These are phyloP conservation scores for Pachyrhynchus sulphureomaculatus DNA, from an alignment of 1,140 invertebrate genomes.

Conservation along the genomic window DNA sequence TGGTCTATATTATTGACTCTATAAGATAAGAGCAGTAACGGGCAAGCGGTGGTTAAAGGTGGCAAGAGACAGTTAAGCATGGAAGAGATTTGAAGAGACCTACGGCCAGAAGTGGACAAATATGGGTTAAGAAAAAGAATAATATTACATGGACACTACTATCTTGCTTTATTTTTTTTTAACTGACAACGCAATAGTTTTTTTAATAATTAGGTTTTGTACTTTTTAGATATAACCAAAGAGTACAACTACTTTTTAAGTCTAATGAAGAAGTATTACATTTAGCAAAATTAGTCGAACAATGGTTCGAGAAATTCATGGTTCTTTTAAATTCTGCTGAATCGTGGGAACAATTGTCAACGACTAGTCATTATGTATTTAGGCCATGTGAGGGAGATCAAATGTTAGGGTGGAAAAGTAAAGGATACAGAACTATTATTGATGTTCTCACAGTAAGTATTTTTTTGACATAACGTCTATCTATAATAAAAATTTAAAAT, in stretches of 20 bases:
- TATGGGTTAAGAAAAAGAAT: too few relatives aligned
- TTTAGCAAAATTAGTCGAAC: conserved; percentile 50
- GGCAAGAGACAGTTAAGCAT: too few relatives aligned
- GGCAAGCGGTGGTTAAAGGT: too few relatives aligned
- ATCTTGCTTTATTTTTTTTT: too few relatives aligned
- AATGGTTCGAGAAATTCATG: conserved; percentile 59
- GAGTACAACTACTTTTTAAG: conserved; percentile 18
- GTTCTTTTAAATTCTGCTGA: conserved; percentile 60
- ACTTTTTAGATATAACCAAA: conserved; percentile 28
- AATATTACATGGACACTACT: too few relatives aligned
- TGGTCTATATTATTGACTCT: too few relatives aligned
- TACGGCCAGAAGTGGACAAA: too few relatives aligned
- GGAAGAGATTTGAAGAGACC: too few relatives aligned
- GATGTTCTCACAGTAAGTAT: conserved; percentile 35
- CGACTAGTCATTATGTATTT: conserved; percentile 49
- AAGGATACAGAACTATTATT: conserved; percentile 40
- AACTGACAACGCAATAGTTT: too few relatives aligned
- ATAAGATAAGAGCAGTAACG: too few relatives aligned
- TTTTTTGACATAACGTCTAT: not conserved
- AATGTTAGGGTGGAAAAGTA: conserved; percentile 36
- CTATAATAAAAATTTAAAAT: too few relatives aligned
- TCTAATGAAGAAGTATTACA: conserved; percentile 10
- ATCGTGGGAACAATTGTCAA: conserved; percentile 62
- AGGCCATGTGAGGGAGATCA: conserved; percentile 34
- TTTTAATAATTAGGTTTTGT: too few relatives aligned